These are phyloP conservation scores for Chrysomallon squamiferum DNA, from an alignment of 1,140 invertebrate genomes.

Conservation along the genomic window DNA sequence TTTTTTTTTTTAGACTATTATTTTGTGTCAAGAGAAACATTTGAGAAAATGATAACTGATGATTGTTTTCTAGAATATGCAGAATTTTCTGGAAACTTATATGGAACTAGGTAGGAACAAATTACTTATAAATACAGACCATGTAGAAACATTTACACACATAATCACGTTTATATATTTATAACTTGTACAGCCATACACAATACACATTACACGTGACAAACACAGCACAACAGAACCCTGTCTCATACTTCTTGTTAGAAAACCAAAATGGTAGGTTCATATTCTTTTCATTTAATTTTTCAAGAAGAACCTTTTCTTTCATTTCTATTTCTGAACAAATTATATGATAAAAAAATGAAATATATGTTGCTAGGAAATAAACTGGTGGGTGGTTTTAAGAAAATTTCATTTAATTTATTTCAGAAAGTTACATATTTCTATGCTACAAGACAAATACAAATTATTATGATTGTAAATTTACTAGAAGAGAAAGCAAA, in stretches of 20 bases:
- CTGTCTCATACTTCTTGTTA: neutral
- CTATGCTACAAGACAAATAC: too few species aligned
- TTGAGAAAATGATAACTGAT: conserved; percentile 78
- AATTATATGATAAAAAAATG: too few species aligned
- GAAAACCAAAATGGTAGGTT: too few species aligned
- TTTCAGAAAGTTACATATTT: too few species aligned
- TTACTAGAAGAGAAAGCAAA: too few species aligned
- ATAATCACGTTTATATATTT: too few species aligned
- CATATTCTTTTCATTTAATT: neutral
- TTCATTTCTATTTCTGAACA: too few species aligned
- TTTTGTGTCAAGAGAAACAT: conserved; percentile 78
- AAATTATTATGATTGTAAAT: too few species aligned
- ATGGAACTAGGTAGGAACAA: conserved; percentile 88
- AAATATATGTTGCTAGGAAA: too few species aligned
- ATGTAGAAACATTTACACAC: neutral
- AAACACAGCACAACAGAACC: neutral
- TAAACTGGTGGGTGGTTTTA: too few species aligned
- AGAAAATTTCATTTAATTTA: too few species aligned
- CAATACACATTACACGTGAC: neutral
- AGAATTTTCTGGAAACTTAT: conserved; percentile 90
- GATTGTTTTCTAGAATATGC: conserved; percentile 94
- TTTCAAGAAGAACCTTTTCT: neutral
- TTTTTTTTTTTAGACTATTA: conserved; percentile 79
- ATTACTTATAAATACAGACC: neutral
- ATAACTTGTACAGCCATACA: neutral